Conservation (phyloP, 2,797 vertebrate species). For the Sebastes oblongus region DNA sequence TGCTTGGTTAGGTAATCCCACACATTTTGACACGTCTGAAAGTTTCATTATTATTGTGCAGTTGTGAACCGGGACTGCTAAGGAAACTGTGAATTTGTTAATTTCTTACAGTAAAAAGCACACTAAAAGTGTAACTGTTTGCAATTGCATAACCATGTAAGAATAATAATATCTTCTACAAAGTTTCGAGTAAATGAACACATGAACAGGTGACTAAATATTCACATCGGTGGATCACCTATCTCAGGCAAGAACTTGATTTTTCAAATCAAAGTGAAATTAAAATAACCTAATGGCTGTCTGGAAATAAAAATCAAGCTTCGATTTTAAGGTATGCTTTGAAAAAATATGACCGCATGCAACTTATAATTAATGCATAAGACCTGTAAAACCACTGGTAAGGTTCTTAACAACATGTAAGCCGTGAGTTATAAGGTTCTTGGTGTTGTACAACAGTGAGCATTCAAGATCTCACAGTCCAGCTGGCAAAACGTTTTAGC, state of each 20-base stretch:
- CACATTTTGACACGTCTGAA: constrained; percentile 25
- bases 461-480: background rate
- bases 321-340: background rate
- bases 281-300: background rate
- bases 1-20: constrained; percentile 49
- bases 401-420: background rate
- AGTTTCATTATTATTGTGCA: constrained; percentile 35
- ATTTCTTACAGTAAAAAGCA: background rate
- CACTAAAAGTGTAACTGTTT: background rate
- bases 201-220: background rate
- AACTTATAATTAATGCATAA: background rate
- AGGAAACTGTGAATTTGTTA: background rate
- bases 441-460: background rate
- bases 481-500: background rate
- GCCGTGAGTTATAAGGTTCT: background rate
- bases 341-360: background rate
- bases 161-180: background rate
- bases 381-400: background rate
- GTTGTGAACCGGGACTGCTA: constrained; percentile 20
- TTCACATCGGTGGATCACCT: background rate
- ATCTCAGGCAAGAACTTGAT: background rate
- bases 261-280: background rate
- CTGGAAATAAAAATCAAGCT: background rate
- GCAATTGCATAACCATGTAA: background rate
- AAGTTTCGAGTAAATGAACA: background rate